Conservation (phyloP, 2,797 vertebrate species). For the Leuciscus waleckii region DNA sequence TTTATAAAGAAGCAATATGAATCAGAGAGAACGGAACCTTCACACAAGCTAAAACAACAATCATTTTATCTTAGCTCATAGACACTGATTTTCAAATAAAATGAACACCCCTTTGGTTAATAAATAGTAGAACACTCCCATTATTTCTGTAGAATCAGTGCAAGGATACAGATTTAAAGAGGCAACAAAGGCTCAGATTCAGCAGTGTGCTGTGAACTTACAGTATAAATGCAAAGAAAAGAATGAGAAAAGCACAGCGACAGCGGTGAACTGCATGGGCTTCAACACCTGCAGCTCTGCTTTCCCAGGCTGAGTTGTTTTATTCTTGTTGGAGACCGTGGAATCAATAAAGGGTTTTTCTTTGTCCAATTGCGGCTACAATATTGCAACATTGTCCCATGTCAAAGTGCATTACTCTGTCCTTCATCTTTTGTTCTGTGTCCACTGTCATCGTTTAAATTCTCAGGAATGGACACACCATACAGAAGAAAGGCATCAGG, state of each 20-base stretch:
- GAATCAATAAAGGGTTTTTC: neutral
- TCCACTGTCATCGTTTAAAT: neutral
- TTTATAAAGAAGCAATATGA: conserved; percentile 23
- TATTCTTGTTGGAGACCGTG: neutral
- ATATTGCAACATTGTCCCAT: conserved; percentile 31
- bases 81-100: neutral
- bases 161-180: conserved; percentile 7
- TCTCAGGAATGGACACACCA: neutral
- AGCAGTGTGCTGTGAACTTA: neutral
- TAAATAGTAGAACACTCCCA: conserved; percentile 8
- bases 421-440: conserved; percentile 2
- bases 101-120: neutral
- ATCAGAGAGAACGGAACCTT: neutral
- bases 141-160: conserved; percentile 23
- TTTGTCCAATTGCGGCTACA: neutral
- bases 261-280: neutral
- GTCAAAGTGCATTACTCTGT: conserved; percentile 32
- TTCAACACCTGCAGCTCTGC: neutral
- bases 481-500: conserved; percentile 54
- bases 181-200: conserved; percentile 9
- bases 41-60: conserved; percentile 7
- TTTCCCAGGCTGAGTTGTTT: neutral
- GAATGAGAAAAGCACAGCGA: neutral
- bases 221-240: neutral
- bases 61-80: neutral